Evolutionary conservation across 2,797 vertebrate genomes (phyloP).

Genomic region (Merluccius polli): DNA sequence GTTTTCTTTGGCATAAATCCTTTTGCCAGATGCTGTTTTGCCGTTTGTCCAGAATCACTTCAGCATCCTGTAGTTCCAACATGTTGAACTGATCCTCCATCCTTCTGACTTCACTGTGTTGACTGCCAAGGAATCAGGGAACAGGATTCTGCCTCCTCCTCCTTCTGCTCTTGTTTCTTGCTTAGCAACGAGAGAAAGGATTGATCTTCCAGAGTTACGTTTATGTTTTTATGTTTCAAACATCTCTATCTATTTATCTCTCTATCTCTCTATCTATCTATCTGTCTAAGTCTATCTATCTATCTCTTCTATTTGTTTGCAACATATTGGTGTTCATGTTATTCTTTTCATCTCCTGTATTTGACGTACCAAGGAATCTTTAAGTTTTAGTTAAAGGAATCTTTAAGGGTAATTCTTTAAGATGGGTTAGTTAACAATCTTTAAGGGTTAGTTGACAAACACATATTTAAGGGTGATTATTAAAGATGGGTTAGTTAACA

Average conservation of each 20-base stretch:
- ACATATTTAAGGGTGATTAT: constrained; percentile 3
- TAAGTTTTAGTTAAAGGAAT: background rate
- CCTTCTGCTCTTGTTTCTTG: constrained; percentile 48
- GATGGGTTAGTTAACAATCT: background rate
- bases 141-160: constrained; percentile 49
- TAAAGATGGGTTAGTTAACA: background rate
- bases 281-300: background rate
- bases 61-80: constrained; percentile 11
- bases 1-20: background rate
- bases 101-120: constrained; percentile 64
- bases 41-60: background rate
- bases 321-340: background rate
- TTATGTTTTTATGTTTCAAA: constrained; percentile 1
- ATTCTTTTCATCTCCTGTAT: background rate
- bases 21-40: background rate
- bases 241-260: background rate
- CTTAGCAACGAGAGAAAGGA: constrained; percentile 39
- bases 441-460: background rate
- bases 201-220: constrained; percentile 16
- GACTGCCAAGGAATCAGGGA: constrained; percentile 70
- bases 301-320: background rate
- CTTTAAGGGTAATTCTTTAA: background rate
- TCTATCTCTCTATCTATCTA: background rate
- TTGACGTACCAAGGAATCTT: background rate
- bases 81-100: constrained; percentile 21